These are phyloP conservation scores for Scolopax rusticola DNA, from an alignment of 2,797 vertebrate species.

Conservation along the genomic window DNA sequence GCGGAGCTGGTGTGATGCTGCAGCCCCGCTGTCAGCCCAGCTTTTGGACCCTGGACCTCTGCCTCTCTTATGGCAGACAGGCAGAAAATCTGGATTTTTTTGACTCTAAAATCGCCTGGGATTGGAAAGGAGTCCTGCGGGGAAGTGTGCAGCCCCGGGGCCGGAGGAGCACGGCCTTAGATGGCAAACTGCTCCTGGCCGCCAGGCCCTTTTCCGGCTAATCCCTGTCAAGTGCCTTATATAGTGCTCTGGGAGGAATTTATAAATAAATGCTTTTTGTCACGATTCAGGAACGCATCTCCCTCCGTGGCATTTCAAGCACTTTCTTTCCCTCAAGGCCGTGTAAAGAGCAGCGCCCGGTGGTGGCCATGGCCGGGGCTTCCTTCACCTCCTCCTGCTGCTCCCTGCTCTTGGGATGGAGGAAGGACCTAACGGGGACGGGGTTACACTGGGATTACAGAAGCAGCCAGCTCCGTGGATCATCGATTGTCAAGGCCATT, in stretches of 20 bases:
- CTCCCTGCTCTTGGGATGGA: not conserved
- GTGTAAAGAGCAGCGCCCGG: not conserved
- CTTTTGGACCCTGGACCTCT: not conserved
- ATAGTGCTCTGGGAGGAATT: not conserved
- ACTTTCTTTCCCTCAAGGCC: not conserved
- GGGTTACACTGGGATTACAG: not conserved
- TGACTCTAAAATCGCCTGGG: not conserved
- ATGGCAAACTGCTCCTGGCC: not conserved
- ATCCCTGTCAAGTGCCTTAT: conserved; percentile 10
- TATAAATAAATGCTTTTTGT: conserved; percentile 47
- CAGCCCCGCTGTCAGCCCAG: not conserved
- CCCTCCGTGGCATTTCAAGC: not conserved
- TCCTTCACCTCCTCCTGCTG: not conserved
- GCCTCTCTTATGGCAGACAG: not conserved
- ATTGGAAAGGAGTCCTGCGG: not conserved
- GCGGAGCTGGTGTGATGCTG: not conserved
- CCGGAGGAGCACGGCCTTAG: conserved; percentile 32
- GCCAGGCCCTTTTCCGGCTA: conserved; percentile 14
- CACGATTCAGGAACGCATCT: conserved; percentile 21
- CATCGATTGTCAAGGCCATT: accelerated
- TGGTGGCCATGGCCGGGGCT: not conserved
- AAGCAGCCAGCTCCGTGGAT: not conserved
- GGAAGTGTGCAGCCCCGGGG: accelerated
- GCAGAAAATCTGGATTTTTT: not conserved
- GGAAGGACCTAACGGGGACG: not conserved